These are phyloP conservation scores for Asbolus verrucosus DNA, from an alignment of 1,140 invertebrate genomes.

Conservation along the genomic window DNA sequence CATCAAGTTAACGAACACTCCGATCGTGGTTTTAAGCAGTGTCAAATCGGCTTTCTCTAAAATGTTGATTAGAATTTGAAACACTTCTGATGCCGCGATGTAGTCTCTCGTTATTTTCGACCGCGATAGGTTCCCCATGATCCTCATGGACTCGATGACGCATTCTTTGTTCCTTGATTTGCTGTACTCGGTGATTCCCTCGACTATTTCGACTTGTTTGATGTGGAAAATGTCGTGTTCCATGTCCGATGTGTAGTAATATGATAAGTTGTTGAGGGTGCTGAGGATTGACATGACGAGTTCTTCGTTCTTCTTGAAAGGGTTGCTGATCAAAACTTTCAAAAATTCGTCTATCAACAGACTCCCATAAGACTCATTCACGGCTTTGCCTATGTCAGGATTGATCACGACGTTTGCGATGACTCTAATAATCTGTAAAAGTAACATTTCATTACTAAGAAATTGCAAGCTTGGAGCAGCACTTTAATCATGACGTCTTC, in stretches of 20 bases:
- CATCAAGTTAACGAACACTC: conserved; percentile 79
- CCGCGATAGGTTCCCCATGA: conserved; percentile 76
- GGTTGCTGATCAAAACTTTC: conserved; percentile 66
- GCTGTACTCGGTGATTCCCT: conserved; percentile 61
- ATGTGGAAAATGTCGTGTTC: conserved; percentile 63
- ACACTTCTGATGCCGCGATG: conserved; percentile 67
- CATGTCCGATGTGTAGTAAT: conserved; percentile 67
- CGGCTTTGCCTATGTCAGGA: conserved; percentile 73
- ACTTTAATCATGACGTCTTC: conserved; percentile 75
- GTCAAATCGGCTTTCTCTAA: conserved; percentile 67
- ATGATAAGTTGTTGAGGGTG: conserved; percentile 77
- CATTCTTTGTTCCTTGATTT: conserved; percentile 68
- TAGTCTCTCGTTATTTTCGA: conserved; percentile 71
- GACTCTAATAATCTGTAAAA: conserved; percentile 71
- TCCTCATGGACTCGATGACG: conserved; percentile 73
- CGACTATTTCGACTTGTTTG: conserved; percentile 63
- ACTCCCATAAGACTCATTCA: conserved; percentile 65
- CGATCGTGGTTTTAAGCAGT: conserved; percentile 72
- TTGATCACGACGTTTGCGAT: conserved; percentile 81
- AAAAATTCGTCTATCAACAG: conserved; percentile 68
- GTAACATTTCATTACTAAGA: too few species aligned
- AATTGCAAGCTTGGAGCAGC: too few species aligned
- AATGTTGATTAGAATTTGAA: conserved; percentile 55
- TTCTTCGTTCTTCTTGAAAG: conserved; percentile 73
- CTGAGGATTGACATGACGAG: conserved; percentile 73